Evolutionary conservation across 1,140 invertebrate species (phyloP).

Genomic region (Drosophila mauritiana): DNA sequence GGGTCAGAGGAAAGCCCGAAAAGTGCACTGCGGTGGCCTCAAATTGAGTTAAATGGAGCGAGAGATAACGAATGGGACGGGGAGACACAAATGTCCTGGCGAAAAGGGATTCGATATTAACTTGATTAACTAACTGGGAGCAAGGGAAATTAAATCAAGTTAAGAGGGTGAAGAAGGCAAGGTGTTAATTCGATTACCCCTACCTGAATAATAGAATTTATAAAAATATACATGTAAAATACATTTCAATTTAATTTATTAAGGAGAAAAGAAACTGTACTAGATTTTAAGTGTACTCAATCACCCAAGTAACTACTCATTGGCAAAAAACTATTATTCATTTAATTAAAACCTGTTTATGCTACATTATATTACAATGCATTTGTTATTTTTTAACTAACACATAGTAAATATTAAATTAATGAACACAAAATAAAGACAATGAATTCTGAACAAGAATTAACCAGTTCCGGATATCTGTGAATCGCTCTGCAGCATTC

Average conservation of each 20-base stretch:
- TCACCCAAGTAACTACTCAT: no score
- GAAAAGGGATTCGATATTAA: conserved; percentile 36
- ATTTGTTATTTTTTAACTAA: no score
- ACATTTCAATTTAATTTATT: neutral
- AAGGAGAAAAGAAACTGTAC: no score
- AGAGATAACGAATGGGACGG: conserved; percentile 38
- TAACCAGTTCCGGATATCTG: conserved; percentile 6
- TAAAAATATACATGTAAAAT: no score
- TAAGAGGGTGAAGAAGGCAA: neutral
- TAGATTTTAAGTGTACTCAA: no score
- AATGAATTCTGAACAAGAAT: neutral
- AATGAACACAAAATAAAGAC: neutral
- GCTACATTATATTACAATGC: no score
- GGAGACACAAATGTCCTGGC: conserved; percentile 6
- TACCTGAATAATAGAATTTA: no score
- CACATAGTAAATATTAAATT: no score
- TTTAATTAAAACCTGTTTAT: no score
- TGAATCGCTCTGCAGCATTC: conserved; percentile 26
- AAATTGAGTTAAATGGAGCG: conserved; percentile 68
- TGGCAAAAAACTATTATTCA: no score
- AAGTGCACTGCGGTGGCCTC: conserved; percentile 55
- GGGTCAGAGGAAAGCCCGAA: conserved; percentile 25
- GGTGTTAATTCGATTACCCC: neutral
- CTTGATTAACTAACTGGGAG: conserved; percentile 40
- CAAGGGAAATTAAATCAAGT: neutral